Evolutionary conservation across 2,113 vertebrate genomes (phyloP).

Genomic region (Trichechus manatus): DNA sequence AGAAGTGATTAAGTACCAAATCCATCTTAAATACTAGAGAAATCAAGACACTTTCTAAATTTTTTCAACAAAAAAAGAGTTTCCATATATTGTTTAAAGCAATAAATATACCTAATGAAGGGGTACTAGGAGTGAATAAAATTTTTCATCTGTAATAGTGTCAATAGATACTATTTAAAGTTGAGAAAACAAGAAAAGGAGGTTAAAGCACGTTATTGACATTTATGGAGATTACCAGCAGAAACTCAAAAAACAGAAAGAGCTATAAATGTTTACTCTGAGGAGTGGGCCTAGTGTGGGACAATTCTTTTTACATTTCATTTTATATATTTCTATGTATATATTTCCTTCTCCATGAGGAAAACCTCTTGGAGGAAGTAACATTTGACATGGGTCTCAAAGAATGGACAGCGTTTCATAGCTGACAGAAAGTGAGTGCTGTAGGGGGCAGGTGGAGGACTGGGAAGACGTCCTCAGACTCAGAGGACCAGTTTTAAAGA

Average conservation of each 20-base stretch:
- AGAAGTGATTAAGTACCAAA: background rate
- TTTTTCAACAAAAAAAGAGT: background rate
- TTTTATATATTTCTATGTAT: background rate
- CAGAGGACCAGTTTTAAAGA: background rate
- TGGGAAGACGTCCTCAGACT: background rate
- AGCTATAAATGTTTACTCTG: background rate
- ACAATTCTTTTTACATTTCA: background rate
- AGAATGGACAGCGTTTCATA: background rate
- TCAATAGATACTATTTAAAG: background rate
- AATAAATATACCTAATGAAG: background rate
- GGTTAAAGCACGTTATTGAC: background rate
- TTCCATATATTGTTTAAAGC: background rate
- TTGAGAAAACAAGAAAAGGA: background rate
- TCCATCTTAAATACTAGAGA: background rate
- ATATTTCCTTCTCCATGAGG: background rate
- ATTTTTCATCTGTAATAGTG: background rate
- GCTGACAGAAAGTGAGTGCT: background rate
- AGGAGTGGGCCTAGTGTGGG: background rate
- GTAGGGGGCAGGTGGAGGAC: background rate
- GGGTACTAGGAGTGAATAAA: background rate
- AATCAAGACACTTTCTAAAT: background rate
- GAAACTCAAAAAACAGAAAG: slow-evolving; percentile 28
- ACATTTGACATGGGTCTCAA: background rate
- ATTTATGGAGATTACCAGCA: background rate
- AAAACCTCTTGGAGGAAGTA: background rate